Evolutionary conservation across 2,888 invertebrate species (phyloP).

Genomic region (Nomada ferruginata): DNA sequence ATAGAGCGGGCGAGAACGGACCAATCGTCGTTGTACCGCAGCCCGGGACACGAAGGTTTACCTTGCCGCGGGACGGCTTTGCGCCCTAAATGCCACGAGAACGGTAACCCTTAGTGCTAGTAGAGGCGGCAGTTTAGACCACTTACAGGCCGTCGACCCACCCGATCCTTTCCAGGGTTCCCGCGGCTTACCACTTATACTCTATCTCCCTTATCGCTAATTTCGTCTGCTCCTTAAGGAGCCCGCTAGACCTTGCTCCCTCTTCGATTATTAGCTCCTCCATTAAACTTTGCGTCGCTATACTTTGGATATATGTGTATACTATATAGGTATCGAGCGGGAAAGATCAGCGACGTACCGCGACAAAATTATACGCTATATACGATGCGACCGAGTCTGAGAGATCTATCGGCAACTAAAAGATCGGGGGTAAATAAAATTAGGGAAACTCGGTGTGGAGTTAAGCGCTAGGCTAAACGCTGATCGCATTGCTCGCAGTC

Average conservation of each 20-base stretch:
- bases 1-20: neutral
- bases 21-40: neutral
- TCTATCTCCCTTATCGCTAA: conserved; percentile 61
- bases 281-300: neutral
- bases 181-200: conserved; percentile 51
- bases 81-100: neutral
- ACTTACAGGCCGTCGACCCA: conserved; percentile 54
- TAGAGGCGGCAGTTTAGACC: conserved; percentile 70
- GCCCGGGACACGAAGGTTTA: neutral
- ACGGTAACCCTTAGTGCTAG: conserved; percentile 59
- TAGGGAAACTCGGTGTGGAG: neutral
- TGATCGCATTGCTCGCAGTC: neutral
- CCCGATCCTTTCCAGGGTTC: conserved; percentile 51
- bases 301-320: neutral
- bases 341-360: too few relatives aligned
- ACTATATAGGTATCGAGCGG: neutral
- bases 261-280: conserved; percentile 38
- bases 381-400: too few relatives aligned
- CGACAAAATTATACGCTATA: too few relatives aligned
- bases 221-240: conserved; percentile 43
- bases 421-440: neutral
- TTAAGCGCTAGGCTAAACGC: neutral
- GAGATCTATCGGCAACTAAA: too few relatives aligned
- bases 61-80: conserved; percentile 9
- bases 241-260: neutral